Evolutionary conservation across 1,140 invertebrate genomes (phyloP), one percentile per base, ranked within the genome.

Genomic region (Drosophila watanabei): DNA sequence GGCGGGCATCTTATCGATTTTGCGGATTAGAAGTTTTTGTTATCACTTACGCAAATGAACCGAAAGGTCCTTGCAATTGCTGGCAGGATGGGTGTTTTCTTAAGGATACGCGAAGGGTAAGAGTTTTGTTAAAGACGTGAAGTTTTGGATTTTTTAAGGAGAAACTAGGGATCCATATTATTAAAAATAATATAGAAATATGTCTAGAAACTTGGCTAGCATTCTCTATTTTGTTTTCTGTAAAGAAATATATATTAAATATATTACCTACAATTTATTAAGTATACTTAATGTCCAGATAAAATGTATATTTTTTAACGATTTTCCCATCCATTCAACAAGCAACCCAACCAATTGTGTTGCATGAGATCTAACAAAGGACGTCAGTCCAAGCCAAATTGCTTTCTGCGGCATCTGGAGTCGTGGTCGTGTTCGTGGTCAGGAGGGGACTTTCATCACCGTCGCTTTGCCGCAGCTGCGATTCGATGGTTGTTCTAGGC

Each of bases 1-100:
- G 64, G 41, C 61, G 48, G 58, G 37, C 68, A 78, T 86, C 83
- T 75, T 76, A 87, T 87, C 83, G 83, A 82, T 86, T 87, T 79
- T 68, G 56, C 39, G 73, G 64, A 77, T 82, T 71, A 86, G 64
- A 48, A 65, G 60, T 56, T 70, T 79, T 68, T 66, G 75, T 62
- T 80, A 79, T 87, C 75, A 79, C 62, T 79, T 79, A 68, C 58
- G 33, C 51, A 65, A 80, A 80, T 73, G 69, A 37, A 16, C 45
- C 41, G 64, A 83, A 82, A 64, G 62, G 48, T 33, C 51, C 39
- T 51, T 64, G 45, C 58, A 69, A 85, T 73, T 54, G 37, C 63
- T 28, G 52, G 1, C 60, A 33, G 48, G 63, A 70, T 69, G 60
- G 54, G 9, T 43, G 13, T 39, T 35, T 24, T 33, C 28, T 46